Base-by-base conservation (phyloP, 2,797 vertebrate genomes). In the Ceryle rudis region DNA sequence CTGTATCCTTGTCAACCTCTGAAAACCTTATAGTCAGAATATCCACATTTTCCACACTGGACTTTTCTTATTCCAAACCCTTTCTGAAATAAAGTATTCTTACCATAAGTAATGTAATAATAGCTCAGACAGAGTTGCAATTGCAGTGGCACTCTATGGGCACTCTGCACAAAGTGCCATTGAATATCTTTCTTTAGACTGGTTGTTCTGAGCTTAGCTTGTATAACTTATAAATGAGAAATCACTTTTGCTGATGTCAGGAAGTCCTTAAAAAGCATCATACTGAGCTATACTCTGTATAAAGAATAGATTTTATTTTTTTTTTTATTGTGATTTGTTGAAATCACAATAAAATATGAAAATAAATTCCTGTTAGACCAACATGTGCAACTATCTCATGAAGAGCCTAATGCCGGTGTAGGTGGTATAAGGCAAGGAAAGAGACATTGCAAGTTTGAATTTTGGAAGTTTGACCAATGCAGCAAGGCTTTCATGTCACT, bases 401-500 rank as follows among this genome's bases (percentile, higher is more conserved):
- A 95, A 93, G 69, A 92, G 46, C 35, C 41, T 81, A 62, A 62
- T 73, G 26, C 6, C 41, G 74, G 6, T 29, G 31, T 85, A 83
- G 55, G 29, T 64, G 41, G 75, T 89, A 51, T 70, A 86, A 94
- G 72, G 78, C 94, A 69, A 95, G n/a, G 41, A 81, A 71, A 95
- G 55, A 96, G 52, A 81, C 42, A 96, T 97, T 82, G 33, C 31
- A 84, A 90, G 81, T 64, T 66, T 79, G 29, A 80, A 65, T 86
- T 83, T 91, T 86, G 2, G 64, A 74, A 52, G 11, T 75, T 85
- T 93, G 17, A 62, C 57, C 80, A 49, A 87, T 57, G 37, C 1
- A 2, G n/a, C 21, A 75, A 90, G 29, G 20, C 77, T 97, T 95
- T 86, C 47, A 86, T 66, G 33, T 69, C 58, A 61, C 37, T 81